Evolutionary conservation across 2,888 invertebrate genomes (phyloP), one percentile per base, ranked within the genome.

Genomic region (Lepas anatifera): DNA sequence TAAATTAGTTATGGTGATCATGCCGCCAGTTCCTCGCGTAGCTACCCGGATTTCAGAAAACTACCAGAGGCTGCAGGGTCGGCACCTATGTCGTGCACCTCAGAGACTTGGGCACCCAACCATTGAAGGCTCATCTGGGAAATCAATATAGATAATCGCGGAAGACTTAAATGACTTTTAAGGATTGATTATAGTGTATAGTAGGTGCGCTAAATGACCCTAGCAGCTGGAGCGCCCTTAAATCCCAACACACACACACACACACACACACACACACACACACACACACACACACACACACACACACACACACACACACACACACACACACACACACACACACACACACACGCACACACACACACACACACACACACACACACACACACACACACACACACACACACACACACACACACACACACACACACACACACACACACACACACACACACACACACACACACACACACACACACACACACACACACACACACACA

Each of bases 391-490:
- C 58, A 70, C 39, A 70, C 46, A 70, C 50, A 70, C 66, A 70
- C 41, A 70, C 41, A 70, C 46, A 70, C 41, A 70, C 43, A 70
- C 39, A 70, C 69, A 70, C 41, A 70, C 52, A 70, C 50, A 70
- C 43, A 68, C 41, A 68, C 39, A 67, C 39, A 68, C 43, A 41
- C 41, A 41, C 27, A 41, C 41, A 41, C 43, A 68, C 43, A 68
- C 43, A 68, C 41, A 73, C 50, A 73, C 67, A 73, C 48, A 72
- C 48, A 73, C 27, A 73, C 48, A 73, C 70, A 73, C 66, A 73
- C 48, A 71, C 35, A 73, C 48, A 70, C 35, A 72, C 52, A 71
- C 39, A 67, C 58, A 72, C 39, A 72, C 58, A 71, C 52, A 68
- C 58, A 71, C 58, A 73, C 46, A 72, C 35, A 68, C 68, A 58